Conservation (phyloP, 2,888 invertebrate species). For the Clostera curtula region DNA sequence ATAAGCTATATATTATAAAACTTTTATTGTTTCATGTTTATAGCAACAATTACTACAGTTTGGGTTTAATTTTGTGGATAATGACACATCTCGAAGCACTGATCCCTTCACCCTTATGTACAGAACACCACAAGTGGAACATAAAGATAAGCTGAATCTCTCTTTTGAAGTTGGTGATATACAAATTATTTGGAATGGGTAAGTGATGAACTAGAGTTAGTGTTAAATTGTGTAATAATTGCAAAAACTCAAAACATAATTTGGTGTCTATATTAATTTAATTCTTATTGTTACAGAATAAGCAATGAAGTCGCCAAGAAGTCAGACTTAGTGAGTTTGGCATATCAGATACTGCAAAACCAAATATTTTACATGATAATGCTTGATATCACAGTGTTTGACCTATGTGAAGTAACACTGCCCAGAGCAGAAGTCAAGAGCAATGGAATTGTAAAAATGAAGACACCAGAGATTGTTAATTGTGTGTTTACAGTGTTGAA, state of each 20-base stretch:
- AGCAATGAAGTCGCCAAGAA: slow-evolving; percentile 36
- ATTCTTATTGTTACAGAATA: slow-evolving; percentile 35
- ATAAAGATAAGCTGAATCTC: slow-evolving; percentile 45
- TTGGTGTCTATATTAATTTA: not conserved
- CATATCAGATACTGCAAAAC: slow-evolving; percentile 52
- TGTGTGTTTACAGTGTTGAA: slow-evolving; percentile 54
- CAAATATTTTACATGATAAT: slow-evolving; percentile 46
- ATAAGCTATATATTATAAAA: too few species aligned
- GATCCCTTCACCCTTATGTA: slow-evolving; percentile 47
- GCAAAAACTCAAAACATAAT: not conserved
- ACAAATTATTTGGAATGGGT: slow-evolving; percentile 56
- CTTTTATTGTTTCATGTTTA: too few species aligned
- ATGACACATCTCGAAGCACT: slow-evolving; percentile 40
- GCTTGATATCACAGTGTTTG: slow-evolving; percentile 48
- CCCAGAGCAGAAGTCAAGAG: slow-evolving; percentile 53
- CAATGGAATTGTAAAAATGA: slow-evolving; percentile 55
- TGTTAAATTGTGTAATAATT: not conserved
- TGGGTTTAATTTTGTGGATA: slow-evolving; percentile 51
- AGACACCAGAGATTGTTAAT: slow-evolving; percentile 55
- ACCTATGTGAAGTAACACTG: slow-evolving; percentile 45
- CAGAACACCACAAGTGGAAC: slow-evolving; percentile 40
- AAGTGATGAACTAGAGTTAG: too few species aligned
- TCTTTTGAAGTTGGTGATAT: slow-evolving; percentile 55
- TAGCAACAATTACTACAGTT: slow-evolving; percentile 53
- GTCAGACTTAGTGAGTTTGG: slow-evolving; percentile 35